Base-by-base conservation (phyloP, 2,888 invertebrate species). In the Piscicola geometra region DNA sequence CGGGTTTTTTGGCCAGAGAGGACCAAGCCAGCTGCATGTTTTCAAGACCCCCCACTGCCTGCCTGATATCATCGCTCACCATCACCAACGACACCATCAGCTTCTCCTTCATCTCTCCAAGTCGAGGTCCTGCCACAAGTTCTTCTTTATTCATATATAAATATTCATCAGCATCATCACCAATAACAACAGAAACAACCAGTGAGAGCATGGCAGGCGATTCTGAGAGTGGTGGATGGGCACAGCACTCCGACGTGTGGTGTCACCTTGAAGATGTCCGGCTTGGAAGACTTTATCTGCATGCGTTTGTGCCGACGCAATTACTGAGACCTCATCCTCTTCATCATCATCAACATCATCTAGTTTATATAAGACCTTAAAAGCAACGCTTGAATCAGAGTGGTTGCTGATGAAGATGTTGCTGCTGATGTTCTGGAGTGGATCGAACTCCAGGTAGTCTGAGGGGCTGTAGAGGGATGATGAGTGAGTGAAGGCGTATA, bases 221-320 rank as follows among this genome's bases (percentile, higher is more conserved):
- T 21, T 18, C 60, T 18, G 3, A 5, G 12, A n/a, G 60, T 56
- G 60, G 3, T 56, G 12, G 21, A 25, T 15, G 60, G 12, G n/a
- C n/a, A 15, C 3, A 96, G 84, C 5, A 90, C 87, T 0, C 95
- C 95, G 5, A 91, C 90, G 81, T 93, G 93, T 0, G 95, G 96
- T 74, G 93, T 89, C 0, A 98, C 97, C 41, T 93, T 88, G 86
- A 94, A 97, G 85, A 94, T 95, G 82, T 95, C 94, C 0, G 96
- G 97, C 0, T 94, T 92, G 1, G 96, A 97, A 21, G 96, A 97
- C 86, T 97, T 92, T 78, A 97, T 91, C 91, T 96, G 25, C n/a
- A n/a, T n/a, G n/a, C n/a, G n/a, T n/a, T n/a, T n/a, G n/a, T n/a
- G n/a, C n/a, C n/a, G n/a, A n/a, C n/a, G n/a, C n/a, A n/a, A n/a